Conservation (phyloP, 2,888 invertebrate genomes). For the Acheta domesticus region DNA sequence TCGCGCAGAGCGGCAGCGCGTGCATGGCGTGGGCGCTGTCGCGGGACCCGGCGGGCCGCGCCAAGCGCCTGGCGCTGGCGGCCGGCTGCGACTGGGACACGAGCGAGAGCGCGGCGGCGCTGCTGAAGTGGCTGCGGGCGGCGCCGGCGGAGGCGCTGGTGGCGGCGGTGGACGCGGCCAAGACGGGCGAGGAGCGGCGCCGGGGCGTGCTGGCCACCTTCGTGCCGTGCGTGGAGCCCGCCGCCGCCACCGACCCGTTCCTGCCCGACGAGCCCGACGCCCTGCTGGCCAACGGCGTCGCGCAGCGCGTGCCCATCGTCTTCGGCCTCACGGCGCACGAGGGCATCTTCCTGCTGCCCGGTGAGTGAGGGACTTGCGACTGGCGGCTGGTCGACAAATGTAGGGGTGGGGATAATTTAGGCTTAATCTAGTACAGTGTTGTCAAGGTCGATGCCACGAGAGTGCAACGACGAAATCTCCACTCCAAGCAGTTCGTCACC, state of each 20-base stretch:
- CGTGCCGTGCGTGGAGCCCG: conserved; percentile 1
- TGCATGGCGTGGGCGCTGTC: background rate
- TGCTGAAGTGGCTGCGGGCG: background rate
- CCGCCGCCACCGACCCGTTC: background rate
- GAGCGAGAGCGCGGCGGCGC: background rate
- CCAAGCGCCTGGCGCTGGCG: background rate
- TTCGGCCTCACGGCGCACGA: conserved; percentile 5
- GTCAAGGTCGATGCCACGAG: no score
- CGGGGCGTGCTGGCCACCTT: background rate
- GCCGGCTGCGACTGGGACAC: background rate
- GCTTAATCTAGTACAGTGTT: no score
- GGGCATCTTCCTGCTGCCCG: background rate
- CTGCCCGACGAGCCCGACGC: background rate
- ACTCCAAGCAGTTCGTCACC: no score
- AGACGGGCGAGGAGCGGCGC: background rate
- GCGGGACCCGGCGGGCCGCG: background rate
- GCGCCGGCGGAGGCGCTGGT: background rate
- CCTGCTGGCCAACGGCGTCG: background rate
- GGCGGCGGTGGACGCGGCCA: background rate
- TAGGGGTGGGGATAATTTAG: no score
- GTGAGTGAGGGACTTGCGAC: no score
- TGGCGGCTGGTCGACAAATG: no score
- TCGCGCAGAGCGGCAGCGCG: background rate
- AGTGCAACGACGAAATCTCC: no score
- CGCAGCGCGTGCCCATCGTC: background rate